These are phyloP conservation scores for Trissolcus basalis DNA, from an alignment of 1,140 invertebrate genomes.

Conservation along the genomic window DNA sequence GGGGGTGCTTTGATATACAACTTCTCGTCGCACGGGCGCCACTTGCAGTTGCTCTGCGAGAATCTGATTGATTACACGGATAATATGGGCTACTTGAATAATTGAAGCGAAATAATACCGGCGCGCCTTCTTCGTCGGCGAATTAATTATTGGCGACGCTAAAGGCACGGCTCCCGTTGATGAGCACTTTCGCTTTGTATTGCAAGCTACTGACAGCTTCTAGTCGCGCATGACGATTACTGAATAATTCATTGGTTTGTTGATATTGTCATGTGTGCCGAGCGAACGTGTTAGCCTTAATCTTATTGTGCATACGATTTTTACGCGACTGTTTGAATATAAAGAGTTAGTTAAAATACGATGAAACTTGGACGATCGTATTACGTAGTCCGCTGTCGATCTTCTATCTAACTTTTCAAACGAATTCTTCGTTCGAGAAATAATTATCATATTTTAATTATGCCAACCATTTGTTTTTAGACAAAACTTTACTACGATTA, in stretches of 20 bases:
- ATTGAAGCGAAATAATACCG: slow-evolving; percentile 66
- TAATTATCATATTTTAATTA: too few relatives aligned
- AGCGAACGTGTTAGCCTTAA: slow-evolving; percentile 30
- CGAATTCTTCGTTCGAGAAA: too few relatives aligned
- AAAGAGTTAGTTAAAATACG: slow-evolving; percentile 31
- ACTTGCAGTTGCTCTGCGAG: slow-evolving; percentile 55
- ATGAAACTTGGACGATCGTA: slow-evolving; percentile 21
- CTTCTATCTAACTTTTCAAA: too few relatives aligned
- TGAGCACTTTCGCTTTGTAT: slow-evolving; percentile 55
- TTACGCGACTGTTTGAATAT: slow-evolving; percentile 39
- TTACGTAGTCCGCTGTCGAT: neutral
- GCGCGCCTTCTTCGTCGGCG: slow-evolving; percentile 48
- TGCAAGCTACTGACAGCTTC: slow-evolving; percentile 47
- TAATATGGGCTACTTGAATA: slow-evolving; percentile 68
- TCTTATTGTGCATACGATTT: slow-evolving; percentile 39
- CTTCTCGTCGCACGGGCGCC: slow-evolving; percentile 50
- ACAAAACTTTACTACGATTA: too few relatives aligned
- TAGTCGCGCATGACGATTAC: slow-evolving; percentile 48
- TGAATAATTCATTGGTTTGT: slow-evolving; percentile 54
- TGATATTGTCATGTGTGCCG: slow-evolving; percentile 44
- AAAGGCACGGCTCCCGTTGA: slow-evolving; percentile 48
- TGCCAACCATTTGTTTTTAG: too few relatives aligned
- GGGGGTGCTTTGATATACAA: slow-evolving; percentile 54
- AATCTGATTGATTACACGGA: slow-evolving; percentile 68
- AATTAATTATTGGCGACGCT: slow-evolving; percentile 60